phyloP scores from a whole-genome alignment of 2,113 vertebrate genomes.

The Trogon surrucura region DNA sequence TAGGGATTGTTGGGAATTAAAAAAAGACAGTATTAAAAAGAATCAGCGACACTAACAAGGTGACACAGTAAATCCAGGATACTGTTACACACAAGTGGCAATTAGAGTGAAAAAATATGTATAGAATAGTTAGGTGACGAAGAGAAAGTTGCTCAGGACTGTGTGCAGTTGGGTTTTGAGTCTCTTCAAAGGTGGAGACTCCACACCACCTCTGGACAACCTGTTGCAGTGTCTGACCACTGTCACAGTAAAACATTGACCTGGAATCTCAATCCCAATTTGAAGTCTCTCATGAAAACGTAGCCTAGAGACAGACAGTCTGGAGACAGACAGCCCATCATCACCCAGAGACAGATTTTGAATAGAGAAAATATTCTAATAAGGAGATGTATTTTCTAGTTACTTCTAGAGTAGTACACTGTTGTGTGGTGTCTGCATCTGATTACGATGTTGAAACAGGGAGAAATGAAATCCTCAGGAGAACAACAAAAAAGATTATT shows the following conservation, averaged over 20 bases:
- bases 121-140: neutral
- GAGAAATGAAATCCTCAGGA: neutral
- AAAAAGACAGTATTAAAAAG: neutral
- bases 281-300: neutral
- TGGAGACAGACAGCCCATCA: neutral
- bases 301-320: neutral
- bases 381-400: neutral
- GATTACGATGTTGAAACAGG: neutral
- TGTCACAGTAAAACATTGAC: neutral
- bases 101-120: neutral
- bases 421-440: neutral
- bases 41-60: neutral
- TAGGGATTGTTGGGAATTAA: neutral
- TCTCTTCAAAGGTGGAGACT: neutral
- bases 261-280: neutral
- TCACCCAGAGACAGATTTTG: neutral
- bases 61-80: neutral
- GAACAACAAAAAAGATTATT: neutral
- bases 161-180: neutral
- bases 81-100: neutral
- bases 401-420: neutral
- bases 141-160: neutral
- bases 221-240: neutral
- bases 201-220: neutral
- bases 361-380: neutral